phyloP scores from a whole-genome alignment of 2,888 invertebrate genomes.

The Idaea dimidiata region DNA sequence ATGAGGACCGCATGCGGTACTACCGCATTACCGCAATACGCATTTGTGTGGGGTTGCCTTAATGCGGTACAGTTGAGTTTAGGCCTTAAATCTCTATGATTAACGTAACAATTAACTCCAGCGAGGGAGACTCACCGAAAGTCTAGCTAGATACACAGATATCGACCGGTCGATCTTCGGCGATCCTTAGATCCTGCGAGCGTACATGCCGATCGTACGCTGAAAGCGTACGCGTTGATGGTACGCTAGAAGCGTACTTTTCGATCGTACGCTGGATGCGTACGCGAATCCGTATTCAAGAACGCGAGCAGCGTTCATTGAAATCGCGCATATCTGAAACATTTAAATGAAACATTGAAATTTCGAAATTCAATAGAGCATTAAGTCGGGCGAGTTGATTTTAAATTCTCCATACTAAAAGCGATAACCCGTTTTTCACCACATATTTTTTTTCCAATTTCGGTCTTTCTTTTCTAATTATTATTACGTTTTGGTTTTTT shows the following conservation, averaged over 20 bases:
- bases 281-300: not conserved
- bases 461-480: too few species aligned
- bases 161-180: not conserved
- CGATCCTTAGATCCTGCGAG: not conserved
- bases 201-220: not conserved
- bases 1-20: too few species aligned
- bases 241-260: not conserved
- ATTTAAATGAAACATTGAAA: not conserved
- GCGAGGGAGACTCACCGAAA: not conserved
- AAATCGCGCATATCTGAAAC: constrained; percentile 73
- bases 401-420: too few species aligned
- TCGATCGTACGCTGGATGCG: not conserved
- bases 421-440: too few species aligned
- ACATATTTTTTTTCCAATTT: too few species aligned
- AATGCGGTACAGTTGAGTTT: too few species aligned
- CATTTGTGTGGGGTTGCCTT: too few species aligned
- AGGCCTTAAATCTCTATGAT: not conserved
- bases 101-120: not conserved
- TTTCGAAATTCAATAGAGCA: not conserved
- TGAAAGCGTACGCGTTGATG: not conserved
- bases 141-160: not conserved
- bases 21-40: too few species aligned
- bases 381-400: too few species aligned
- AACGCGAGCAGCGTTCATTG: constrained; percentile 44
- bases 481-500: too few species aligned